phyloP scores from a whole-genome alignment of 2,113 vertebrate genomes.

The Antennarius striatus region DNA sequence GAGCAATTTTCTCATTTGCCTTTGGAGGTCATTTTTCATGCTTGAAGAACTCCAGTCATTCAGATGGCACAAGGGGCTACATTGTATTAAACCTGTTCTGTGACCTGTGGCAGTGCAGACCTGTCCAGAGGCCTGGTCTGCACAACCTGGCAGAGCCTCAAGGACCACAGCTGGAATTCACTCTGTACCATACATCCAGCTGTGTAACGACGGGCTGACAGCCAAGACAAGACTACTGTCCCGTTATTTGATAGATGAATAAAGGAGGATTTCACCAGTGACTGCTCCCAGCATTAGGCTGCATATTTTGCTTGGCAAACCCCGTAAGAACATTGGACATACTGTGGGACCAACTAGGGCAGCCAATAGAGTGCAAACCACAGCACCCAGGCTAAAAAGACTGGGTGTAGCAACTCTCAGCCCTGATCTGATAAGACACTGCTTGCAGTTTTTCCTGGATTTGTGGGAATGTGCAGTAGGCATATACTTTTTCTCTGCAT shows the following conservation, averaged over 20 bases:
- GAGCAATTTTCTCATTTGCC: slow-evolving; percentile 78
- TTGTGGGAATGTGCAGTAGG: slow-evolving; percentile 18
- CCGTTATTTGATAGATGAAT: slow-evolving; percentile 35
- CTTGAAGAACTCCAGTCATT: slow-evolving; percentile 72
- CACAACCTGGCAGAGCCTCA: slow-evolving; percentile 30
- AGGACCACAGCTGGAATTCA: slow-evolving; percentile 50
- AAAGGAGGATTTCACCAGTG: slow-evolving; percentile 38
- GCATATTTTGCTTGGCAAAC: slow-evolving; percentile 47
- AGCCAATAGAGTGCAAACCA: slow-evolving; percentile 37
- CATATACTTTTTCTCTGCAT: slow-evolving; percentile 6
- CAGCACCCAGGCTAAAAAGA: slow-evolving; percentile 39
- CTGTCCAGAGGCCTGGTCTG: slow-evolving; percentile 37
- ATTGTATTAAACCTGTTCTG: slow-evolving; percentile 57
- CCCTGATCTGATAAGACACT: slow-evolving; percentile 17
- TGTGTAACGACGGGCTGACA: slow-evolving; percentile 49
- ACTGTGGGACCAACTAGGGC: slow-evolving; percentile 38
- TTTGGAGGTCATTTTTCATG: slow-evolving; percentile 77
- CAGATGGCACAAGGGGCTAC: slow-evolving; percentile 57
- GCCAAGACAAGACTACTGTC: slow-evolving; percentile 37
- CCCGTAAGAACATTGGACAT: slow-evolving; percentile 41
- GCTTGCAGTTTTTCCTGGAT: slow-evolving; percentile 32
- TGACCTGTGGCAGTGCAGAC: background rate
- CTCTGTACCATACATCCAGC: slow-evolving; percentile 30
- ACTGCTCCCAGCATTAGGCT: slow-evolving; percentile 48
- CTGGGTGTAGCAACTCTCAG: slow-evolving; percentile 18